phyloP scores from a whole-genome alignment of 1,140 invertebrate species.

The Lerema accius region DNA sequence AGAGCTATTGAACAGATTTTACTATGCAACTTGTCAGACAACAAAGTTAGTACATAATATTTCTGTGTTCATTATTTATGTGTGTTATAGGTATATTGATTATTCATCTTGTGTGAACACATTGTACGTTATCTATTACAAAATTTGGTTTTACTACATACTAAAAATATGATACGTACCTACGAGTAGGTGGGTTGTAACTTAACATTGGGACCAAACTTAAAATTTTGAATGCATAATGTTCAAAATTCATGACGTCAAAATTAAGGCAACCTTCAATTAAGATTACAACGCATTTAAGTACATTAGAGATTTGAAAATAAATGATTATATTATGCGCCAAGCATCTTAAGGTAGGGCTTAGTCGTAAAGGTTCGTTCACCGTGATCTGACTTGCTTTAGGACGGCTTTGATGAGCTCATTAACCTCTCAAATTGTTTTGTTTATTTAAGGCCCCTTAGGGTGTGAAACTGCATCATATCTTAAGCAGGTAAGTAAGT shows the following conservation, averaged over 20 bases:
- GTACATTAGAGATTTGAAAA: not conserved
- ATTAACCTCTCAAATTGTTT: not conserved
- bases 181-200: too few species aligned
- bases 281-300: not conserved
- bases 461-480: not conserved
- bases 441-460: slow-evolving; percentile 1
- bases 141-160: too few species aligned
- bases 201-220: too few species aligned
- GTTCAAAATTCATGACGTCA: not conserved
- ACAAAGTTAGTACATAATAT: too few species aligned
- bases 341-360: slow-evolving; percentile 17
- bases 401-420: not conserved
- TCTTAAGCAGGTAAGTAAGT: slow-evolving; percentile 6
- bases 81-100: too few species aligned
- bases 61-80: too few species aligned
- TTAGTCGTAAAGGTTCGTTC: slow-evolving; percentile 20
- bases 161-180: too few species aligned
- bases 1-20: too few species aligned
- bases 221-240: not conserved
- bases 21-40: too few species aligned
- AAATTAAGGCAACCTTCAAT: not conserved
- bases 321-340: slow-evolving; percentile 12
- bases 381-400: slow-evolving; percentile 10
- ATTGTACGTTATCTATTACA: too few species aligned
- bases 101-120: too few species aligned